Evolutionary conservation across 2,888 invertebrate species (phyloP).

Genomic region (Trisateles emortualis): DNA sequence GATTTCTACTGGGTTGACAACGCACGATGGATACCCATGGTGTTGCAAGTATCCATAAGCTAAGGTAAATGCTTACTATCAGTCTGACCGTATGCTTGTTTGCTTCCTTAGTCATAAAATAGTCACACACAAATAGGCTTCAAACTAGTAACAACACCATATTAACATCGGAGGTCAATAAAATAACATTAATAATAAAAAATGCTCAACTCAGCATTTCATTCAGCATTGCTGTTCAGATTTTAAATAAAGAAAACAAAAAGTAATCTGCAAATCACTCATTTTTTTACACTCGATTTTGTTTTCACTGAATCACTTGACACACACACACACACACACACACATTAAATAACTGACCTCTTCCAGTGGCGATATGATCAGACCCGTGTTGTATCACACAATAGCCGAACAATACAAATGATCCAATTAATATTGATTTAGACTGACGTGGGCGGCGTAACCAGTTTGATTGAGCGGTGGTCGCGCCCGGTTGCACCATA

Average conservation of each 20-base stretch:
- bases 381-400: slow-evolving; percentile 39
- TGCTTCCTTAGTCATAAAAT: too few relatives aligned
- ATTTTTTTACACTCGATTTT: neutral
- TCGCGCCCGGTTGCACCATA: neutral
- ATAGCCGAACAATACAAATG: slow-evolving; percentile 44
- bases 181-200: too few relatives aligned
- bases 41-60: too few relatives aligned
- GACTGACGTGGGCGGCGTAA: slow-evolving; percentile 50
- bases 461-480: slow-evolving; percentile 1
- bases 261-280: neutral
- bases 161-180: too few relatives aligned
- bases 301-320: slow-evolving; percentile 14
- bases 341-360: slow-evolving; percentile 27
- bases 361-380: slow-evolving; percentile 14
- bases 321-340: slow-evolving; percentile 7
- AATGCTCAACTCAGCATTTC: too few relatives aligned
- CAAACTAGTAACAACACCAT: too few relatives aligned
- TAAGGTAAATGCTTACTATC: too few relatives aligned
- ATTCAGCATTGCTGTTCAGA: too few relatives aligned
- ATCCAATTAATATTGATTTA: slow-evolving; percentile 61
- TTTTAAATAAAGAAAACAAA: neutral
- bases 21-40: too few relatives aligned
- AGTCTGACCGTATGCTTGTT: too few relatives aligned
- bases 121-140: too few relatives aligned
- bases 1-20: too few relatives aligned